These are phyloP conservation scores for Puffinus mauretanicus DNA, from an alignment of 2,113 vertebrate species.

Conservation along the genomic window DNA sequence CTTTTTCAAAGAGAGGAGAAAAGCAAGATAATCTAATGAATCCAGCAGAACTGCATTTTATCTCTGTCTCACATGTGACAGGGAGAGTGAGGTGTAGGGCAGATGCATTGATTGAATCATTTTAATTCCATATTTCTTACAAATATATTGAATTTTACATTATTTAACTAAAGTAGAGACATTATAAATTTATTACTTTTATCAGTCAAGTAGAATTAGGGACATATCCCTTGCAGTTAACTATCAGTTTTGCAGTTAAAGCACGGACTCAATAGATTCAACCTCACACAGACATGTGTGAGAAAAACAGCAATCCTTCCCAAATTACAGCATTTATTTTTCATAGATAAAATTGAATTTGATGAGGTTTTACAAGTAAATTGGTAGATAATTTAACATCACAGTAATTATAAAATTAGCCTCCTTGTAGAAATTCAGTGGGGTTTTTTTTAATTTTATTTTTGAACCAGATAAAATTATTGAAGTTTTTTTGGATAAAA, in stretches of 20 bases:
- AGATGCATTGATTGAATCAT: not conserved
- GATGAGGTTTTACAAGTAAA: conserved; percentile 36
- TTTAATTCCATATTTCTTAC: conserved; percentile 13
- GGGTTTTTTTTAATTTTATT: not conserved
- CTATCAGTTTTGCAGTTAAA: not conserved
- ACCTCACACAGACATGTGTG: not conserved
- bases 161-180: conserved; percentile 7
- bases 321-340: conserved; percentile 33
- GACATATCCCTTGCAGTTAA: not conserved
- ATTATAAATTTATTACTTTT: not conserved
- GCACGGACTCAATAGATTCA: not conserved
- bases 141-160: conserved; percentile 20
- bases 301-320: not conserved
- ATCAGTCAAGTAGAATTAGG: conserved; percentile 31
- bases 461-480: not conserved
- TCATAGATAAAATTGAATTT: conserved; percentile 20
- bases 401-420: not conserved
- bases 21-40: not conserved
- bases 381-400: conserved; percentile 13
- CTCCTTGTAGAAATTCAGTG: not conserved
- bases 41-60: not conserved
- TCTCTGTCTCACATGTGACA: not conserved
- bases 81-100: not conserved
- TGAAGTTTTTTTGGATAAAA: not conserved
- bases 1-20: not conserved